Conservation (phyloP, 2,888 invertebrate species). For the Cepaea hortensis region DNA sequence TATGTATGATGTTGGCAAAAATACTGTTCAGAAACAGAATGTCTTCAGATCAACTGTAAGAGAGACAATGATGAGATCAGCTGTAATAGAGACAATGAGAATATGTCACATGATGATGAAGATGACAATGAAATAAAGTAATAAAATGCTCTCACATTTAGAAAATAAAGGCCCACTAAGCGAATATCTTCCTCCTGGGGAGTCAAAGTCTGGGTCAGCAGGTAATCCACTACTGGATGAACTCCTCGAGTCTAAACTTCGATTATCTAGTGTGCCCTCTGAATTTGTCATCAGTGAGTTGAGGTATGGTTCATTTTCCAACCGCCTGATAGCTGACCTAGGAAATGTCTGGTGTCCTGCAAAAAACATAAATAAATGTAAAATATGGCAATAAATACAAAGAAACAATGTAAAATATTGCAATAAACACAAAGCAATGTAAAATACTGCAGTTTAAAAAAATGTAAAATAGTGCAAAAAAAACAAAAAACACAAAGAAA, state of each 20-base stretch:
- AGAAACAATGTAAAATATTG: background rate
- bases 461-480: background rate
- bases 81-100: no score
- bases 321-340: conserved; percentile 60
- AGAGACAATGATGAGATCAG: no score
- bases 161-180: conserved; percentile 56
- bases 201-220: conserved; percentile 71
- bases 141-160: conserved; percentile 62
- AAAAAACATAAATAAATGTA: background rate
- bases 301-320: conserved; percentile 60
- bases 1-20: no score
- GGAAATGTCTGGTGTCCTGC: conserved; percentile 68
- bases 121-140: no score
- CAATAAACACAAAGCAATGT: background rate
- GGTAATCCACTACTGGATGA: conserved; percentile 72
- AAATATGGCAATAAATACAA: background rate
- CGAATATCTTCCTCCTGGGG: conserved; percentile 64
- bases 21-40: no score
- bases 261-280: conserved; percentile 67
- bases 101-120: no score
- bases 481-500: background rate
- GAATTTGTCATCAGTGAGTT: conserved; percentile 65
- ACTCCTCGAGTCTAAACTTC: conserved; percentile 66
- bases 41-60: no score
- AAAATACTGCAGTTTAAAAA: background rate